Percentiles rank a stretch among this genome's conserved stretches.
phyloP scores from a whole-genome alignment of 2,888 invertebrate species.

The Melipona beecheii region DNA sequence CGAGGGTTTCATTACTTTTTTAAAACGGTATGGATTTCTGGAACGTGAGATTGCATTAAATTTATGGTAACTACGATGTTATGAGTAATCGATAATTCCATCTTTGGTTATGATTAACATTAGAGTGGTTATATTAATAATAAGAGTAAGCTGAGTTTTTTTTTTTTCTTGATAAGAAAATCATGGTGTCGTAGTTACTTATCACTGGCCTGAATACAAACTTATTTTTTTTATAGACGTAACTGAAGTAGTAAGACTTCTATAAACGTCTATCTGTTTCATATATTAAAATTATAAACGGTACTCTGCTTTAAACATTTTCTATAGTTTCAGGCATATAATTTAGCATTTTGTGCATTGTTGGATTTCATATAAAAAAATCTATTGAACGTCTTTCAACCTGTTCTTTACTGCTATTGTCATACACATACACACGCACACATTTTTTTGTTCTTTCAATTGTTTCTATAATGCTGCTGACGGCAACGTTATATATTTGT shows the following conservation, averaged over 20 bases:
- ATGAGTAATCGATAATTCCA: neutral
- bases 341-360: too few species aligned
- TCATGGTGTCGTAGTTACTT: neutral
- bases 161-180: neutral
- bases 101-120: neutral
- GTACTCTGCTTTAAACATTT: too few species aligned
- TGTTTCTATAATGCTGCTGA: neutral
- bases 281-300: too few species aligned
- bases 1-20: neutral
- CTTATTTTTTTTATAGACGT: too few species aligned
- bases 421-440: neutral
- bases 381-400: neutral
- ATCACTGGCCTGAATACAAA: neutral
- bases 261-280: too few species aligned
- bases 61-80: neutral
- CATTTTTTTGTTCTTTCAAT: neutral
- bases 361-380: too few species aligned
- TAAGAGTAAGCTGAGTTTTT: neutral
- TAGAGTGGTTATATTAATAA: too few species aligned
- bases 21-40: conserved; percentile 1
- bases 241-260: too few species aligned
- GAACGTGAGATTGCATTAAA: neutral
- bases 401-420: neutral
- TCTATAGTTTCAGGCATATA: too few species aligned
- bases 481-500: neutral